A percentile compares a stretch with the other conserved stretches of the same genome.
Conservation (phyloP, 2,797 vertebrate species). For the Anniella stebbinsi region DNA sequence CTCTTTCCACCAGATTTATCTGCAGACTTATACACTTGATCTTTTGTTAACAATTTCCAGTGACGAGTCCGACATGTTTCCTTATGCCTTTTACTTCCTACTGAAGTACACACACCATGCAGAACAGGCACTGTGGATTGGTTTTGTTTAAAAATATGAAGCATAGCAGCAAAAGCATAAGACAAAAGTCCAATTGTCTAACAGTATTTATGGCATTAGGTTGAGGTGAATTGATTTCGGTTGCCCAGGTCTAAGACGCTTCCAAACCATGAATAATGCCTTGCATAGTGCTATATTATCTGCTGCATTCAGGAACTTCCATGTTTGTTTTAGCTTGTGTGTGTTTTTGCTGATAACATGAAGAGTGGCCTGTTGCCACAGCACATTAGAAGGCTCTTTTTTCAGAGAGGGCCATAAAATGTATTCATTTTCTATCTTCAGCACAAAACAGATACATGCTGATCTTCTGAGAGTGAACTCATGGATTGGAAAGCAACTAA, state of each 20-base stretch:
- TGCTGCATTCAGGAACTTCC: neutral
- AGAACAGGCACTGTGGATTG: neutral
- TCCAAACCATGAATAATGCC: neutral
- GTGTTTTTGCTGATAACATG: neutral
- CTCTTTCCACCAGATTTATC: neutral
- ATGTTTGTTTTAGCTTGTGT: conserved; percentile 19
- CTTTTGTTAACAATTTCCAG: neutral
- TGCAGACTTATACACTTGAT: neutral
- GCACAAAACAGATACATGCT: conserved; percentile 20
- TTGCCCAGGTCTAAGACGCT: neutral
- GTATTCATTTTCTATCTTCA: conserved; percentile 33
- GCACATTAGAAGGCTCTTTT: conserved; percentile 12
- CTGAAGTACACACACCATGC: neutral
- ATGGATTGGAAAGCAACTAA: conserved; percentile 22
- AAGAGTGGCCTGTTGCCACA: conserved; percentile 5
- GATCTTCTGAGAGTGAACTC: conserved; percentile 12
- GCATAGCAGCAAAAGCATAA: neutral
- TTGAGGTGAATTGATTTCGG: conserved; percentile 18
- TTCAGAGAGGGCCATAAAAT: conserved; percentile 25
- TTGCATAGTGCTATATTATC: conserved; percentile 1
- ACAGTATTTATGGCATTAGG: conserved; percentile 10
- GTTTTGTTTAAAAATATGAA: neutral
- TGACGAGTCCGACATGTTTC: neutral
- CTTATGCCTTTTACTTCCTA: neutral
- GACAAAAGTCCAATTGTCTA: conserved; percentile 7